phyloP scores from a whole-genome alignment of 2,888 invertebrate genomes.

The Ochropacha duplaris region DNA sequence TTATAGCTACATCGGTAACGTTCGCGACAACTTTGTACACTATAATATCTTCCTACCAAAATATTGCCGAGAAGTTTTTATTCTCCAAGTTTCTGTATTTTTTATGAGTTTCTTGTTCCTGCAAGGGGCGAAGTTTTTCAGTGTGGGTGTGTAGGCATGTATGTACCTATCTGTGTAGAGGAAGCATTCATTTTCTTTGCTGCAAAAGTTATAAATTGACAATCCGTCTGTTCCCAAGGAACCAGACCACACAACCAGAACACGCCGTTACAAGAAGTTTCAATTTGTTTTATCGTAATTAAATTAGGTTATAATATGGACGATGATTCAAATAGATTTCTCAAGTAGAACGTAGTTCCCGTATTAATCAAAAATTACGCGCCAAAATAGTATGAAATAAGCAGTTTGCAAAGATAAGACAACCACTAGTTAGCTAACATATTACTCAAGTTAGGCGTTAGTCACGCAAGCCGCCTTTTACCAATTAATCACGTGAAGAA shows the following conservation, averaged over 20 bases:
- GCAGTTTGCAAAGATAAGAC: conserved; percentile 37
- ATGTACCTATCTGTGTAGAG: no score
- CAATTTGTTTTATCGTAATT: no score
- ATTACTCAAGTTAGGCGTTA: conserved; percentile 45
- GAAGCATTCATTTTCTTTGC: no score
- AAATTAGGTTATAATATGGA: no score
- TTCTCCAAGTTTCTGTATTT: conserved; percentile 31
- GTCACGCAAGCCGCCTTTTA: conserved; percentile 43
- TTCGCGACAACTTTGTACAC: conserved; percentile 18
- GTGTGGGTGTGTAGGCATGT: not conserved
- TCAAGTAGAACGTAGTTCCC: not conserved
- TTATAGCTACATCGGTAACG: not conserved
- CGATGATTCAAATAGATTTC: not conserved
- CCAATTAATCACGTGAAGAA: conserved; percentile 36
- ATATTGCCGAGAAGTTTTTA: conserved; percentile 34
- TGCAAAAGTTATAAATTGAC: no score
- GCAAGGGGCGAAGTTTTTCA: conserved; percentile 23
- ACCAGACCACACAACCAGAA: no score
- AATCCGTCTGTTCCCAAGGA: no score
- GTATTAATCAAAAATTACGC: not conserved
- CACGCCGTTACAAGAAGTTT: no score
- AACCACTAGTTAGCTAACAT: conserved; percentile 41
- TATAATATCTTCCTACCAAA: conserved; percentile 26
- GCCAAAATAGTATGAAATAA: conserved; percentile 18
- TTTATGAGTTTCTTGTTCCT: conserved; percentile 28